phyloP scores from a whole-genome alignment of 2,113 vertebrate species.

The Salvator merianae region DNA sequence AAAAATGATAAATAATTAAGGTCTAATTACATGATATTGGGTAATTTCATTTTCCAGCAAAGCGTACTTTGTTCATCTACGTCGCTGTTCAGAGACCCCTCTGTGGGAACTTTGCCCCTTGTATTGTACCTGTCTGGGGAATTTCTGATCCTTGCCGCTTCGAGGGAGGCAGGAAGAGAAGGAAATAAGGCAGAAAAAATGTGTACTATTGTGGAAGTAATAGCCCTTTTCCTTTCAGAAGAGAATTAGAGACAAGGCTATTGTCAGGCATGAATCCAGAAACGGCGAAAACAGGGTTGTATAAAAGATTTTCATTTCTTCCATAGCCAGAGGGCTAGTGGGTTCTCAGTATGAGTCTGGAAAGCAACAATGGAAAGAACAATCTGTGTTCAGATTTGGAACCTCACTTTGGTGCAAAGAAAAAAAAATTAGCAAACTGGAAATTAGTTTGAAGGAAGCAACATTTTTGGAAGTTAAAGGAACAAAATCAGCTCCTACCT shows the following conservation, averaged over 20 bases:
- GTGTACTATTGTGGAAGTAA: constrained; percentile 68
- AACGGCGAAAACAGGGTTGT: constrained; percentile 41
- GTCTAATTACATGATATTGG: constrained; percentile 77
- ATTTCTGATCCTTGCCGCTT: constrained; percentile 50
- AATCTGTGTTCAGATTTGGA: not conserved
- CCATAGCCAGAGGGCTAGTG: not conserved
- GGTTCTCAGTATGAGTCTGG: not conserved
- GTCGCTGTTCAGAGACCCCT: constrained; percentile 51
- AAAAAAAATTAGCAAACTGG: not conserved
- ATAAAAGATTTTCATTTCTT: not conserved
- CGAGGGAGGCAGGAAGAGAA: constrained; percentile 42
- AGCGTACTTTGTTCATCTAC: constrained; percentile 59
- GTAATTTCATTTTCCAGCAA: constrained; percentile 76
- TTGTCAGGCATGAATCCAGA: constrained; percentile 45
- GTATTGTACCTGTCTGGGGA: constrained; percentile 24
- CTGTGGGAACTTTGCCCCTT: constrained; percentile 22
- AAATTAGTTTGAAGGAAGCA: not conserved
- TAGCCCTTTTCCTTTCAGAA: constrained; percentile 59
- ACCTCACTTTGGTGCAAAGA: not conserved
- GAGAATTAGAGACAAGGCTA: constrained; percentile 54
- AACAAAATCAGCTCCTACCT: not conserved
- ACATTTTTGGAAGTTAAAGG: not conserved
- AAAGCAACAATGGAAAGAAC: not conserved
- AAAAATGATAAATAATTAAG: constrained; percentile 86
- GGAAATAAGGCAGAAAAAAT: constrained; percentile 51